Conservation (phyloP, 2,113 vertebrate species). For the Mesitornis unicolor region DNA sequence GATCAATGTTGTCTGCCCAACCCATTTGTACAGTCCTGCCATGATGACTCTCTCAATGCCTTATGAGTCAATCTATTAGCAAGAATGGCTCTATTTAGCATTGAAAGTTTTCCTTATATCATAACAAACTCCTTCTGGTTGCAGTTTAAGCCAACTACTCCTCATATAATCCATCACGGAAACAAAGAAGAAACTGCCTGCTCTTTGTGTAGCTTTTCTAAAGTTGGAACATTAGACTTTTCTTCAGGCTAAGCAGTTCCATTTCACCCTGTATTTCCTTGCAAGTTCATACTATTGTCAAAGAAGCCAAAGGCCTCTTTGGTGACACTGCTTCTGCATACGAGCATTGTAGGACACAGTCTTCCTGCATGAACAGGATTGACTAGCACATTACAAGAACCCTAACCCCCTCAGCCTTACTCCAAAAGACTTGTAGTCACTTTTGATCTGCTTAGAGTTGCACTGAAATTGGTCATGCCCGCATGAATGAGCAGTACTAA, state of each 20-base stretch:
- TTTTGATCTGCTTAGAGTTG: background rate
- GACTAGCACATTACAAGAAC: background rate
- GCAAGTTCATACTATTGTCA: background rate
- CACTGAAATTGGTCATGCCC: background rate
- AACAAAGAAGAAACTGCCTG: background rate
- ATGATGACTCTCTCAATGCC: background rate
- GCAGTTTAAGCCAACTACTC: background rate
- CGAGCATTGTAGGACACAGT: background rate
- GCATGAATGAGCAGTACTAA: background rate
- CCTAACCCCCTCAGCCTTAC: background rate
- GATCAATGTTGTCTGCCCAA: background rate
- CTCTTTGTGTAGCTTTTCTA: background rate
- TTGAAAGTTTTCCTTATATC: background rate
- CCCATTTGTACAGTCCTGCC: background rate
- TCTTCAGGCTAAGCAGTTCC: background rate
- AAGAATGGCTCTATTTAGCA: background rate
- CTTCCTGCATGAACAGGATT: background rate
- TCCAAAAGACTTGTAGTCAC: background rate
- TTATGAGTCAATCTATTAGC: background rate
- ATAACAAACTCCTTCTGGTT: background rate
- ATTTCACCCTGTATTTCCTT: background rate
- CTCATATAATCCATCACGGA: background rate
- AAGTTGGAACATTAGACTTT: background rate
- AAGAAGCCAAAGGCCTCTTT: background rate
- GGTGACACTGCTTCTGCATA: background rate